These are phyloP conservation scores for Dryobates pubescens DNA, from an alignment of 2,797 vertebrate species.

Conservation along the genomic window DNA sequence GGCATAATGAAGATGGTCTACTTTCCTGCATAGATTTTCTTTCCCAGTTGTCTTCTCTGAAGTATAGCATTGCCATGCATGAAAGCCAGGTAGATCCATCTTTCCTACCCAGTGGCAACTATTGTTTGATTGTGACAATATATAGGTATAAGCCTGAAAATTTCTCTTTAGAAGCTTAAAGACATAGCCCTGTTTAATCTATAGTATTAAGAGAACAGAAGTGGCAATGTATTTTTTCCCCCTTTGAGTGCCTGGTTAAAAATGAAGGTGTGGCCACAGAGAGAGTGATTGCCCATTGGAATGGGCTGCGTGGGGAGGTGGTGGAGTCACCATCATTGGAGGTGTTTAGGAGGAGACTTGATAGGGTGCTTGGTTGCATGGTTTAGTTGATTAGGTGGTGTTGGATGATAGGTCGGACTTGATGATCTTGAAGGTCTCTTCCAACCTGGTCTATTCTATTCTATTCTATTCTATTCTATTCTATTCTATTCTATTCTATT, in stretches of 20 bases:
- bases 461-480: no score
- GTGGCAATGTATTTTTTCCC: not conserved
- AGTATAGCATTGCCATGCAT: not conserved
- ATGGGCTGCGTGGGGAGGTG: no score
- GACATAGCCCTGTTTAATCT: not conserved
- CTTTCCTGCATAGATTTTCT: accelerated
- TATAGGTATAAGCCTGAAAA: not conserved
- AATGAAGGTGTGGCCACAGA: not conserved
- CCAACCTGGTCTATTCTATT: no score
- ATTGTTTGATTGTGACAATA: not conserved
- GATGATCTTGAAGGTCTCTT: no score
- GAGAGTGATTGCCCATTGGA: no score
- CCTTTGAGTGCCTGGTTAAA: not conserved
- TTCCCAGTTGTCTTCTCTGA: not conserved
- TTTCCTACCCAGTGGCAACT: not conserved
- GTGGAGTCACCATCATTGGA: no score
- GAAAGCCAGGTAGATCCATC: not conserved
- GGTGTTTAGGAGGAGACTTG: no score
- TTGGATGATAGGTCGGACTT: no score
- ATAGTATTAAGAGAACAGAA: not conserved
- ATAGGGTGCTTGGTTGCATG: no score
- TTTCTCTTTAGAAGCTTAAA: not conserved
- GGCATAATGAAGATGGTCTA: not conserved
- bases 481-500: no score
- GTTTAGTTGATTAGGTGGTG: no score